phyloP scores from a whole-genome alignment of 1,140 invertebrate genomes.

The Whitmania pigra region DNA sequence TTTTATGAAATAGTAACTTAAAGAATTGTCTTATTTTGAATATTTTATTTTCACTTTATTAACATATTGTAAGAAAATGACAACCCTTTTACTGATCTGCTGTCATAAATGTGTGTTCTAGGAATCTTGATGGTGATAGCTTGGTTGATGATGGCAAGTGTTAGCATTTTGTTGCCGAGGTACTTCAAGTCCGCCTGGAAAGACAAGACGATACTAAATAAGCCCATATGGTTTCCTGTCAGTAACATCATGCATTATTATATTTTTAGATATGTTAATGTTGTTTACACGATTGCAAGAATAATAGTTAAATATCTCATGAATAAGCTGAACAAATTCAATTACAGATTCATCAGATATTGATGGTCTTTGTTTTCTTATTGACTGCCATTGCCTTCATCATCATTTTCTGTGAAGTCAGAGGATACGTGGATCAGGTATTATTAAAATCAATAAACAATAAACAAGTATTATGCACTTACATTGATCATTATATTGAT shows the following conservation, averaged over 20 bases:
- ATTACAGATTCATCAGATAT: slow-evolving; percentile 11
- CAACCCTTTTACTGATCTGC: no score
- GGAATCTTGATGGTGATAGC: slow-evolving; percentile 19
- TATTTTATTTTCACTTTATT: no score
- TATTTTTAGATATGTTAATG: no score
- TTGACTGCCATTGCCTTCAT: slow-evolving; percentile 16
- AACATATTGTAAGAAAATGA: no score
- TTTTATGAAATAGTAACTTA: no score
- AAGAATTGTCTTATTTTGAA: no score
- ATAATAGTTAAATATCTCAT: not conserved
- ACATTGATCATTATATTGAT: not conserved
- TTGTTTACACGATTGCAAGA: no score
- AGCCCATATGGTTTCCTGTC: slow-evolving; percentile 15
- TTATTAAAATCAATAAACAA: not conserved
- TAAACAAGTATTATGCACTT: not conserved
- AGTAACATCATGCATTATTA: not conserved
- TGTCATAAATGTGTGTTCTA: not conserved
- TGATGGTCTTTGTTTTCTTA: slow-evolving; percentile 13
- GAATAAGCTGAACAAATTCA: not conserved
- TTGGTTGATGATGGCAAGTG: slow-evolving; percentile 18
- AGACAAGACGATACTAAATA: not conserved
- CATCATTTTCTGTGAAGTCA: slow-evolving; percentile 17
- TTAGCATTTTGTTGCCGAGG: slow-evolving; percentile 16
- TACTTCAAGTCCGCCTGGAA: slow-evolving; percentile 14
- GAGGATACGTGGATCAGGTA: slow-evolving; percentile 6